Conservation (phyloP, 2,888 invertebrate genomes). For the Julus scanicus region DNA sequence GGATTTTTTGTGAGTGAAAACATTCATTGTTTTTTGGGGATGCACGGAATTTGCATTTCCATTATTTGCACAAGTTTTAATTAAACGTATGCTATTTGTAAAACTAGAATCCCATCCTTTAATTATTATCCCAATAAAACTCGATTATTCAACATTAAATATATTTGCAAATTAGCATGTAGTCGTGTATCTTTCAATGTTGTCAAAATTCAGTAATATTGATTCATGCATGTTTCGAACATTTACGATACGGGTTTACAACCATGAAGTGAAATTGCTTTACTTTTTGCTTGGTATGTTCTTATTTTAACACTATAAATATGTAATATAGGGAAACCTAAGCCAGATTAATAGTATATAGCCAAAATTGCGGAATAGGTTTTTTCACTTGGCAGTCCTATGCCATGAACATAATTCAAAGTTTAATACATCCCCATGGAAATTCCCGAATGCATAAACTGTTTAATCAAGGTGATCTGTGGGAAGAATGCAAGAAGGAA, state of each 20-base stretch:
- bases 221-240: not conserved
- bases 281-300: not conserved
- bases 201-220: not conserved
- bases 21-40: not conserved
- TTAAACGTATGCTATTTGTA: not conserved
- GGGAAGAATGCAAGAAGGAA: not conserved
- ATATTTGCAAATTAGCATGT: no score
- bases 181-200: no score
- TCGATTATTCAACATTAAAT: not conserved
- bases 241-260: not conserved
- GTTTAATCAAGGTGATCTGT: slow-evolving; percentile 7
- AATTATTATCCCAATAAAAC: not conserved
- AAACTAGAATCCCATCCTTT: not conserved
- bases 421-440: slow-evolving; percentile 19
- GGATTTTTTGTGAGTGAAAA: not conserved
- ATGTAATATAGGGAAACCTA: not conserved
- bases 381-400: slow-evolving; percentile 1
- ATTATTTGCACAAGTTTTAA: not conserved
- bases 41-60: not conserved
- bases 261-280: not conserved
- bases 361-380: not conserved
- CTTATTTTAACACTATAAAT: not conserved
- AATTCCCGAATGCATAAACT: not conserved
- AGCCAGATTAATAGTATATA: not conserved
- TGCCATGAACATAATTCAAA: not conserved